These are phyloP conservation scores for Cricetomys ansorgei DNA, from an alignment of 2,113 vertebrate species.

Conservation along the genomic window DNA sequence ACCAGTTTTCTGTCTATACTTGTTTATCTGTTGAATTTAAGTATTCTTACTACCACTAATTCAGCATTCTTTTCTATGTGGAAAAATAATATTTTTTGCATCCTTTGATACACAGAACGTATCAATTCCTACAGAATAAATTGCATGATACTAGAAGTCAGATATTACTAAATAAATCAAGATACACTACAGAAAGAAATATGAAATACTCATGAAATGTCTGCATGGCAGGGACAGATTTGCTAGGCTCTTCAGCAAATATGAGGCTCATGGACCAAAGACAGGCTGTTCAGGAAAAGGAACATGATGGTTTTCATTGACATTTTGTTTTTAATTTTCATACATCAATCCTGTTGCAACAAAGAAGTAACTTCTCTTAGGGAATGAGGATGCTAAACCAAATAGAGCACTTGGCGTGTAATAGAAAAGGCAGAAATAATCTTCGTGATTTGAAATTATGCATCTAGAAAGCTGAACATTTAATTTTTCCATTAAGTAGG, in stretches of 20 bases:
- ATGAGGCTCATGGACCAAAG: not conserved
- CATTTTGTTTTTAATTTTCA: constrained; percentile 37
- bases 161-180: not conserved
- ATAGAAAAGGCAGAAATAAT: not conserved
- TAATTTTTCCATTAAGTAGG: not conserved
- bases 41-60: not conserved
- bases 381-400: not conserved
- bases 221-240: not conserved
- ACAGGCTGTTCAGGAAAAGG: not conserved
- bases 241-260: not conserved
- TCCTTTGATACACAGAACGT: not conserved
- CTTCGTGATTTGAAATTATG: not conserved
- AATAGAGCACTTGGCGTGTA: not conserved
- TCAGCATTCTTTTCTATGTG: not conserved
- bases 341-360: not conserved
- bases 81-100: not conserved
- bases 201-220: not conserved
- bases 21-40: not conserved
- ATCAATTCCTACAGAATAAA: not conserved
- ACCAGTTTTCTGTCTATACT: not conserved
- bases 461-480: not conserved
- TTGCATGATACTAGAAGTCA: not conserved
- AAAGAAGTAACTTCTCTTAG: not conserved
- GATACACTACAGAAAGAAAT: not conserved
- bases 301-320: not conserved